These are phyloP conservation scores for Buphagus erythrorhynchus DNA, from an alignment of 2,797 vertebrate species.

Conservation along the genomic window DNA sequence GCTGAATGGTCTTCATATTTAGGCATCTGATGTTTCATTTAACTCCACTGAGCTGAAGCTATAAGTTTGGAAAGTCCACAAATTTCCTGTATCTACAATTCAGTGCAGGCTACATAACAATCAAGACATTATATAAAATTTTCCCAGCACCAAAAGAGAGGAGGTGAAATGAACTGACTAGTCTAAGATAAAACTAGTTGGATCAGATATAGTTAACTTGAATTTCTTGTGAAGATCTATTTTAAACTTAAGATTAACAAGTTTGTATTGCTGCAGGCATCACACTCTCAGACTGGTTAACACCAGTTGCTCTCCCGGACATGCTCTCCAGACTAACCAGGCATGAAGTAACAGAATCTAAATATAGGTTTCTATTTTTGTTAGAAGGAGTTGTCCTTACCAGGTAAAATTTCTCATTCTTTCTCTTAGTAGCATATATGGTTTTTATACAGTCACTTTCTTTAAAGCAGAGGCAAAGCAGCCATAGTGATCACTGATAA, in stretches of 20 bases:
- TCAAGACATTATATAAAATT: neutral
- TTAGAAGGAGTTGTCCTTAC: slow-evolving; percentile 38
- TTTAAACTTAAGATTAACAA: slow-evolving; percentile 69
- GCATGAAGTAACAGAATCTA: slow-evolving; percentile 55
- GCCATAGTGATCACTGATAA: neutral
- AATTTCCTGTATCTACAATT: neutral
- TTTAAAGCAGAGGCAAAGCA: neutral
- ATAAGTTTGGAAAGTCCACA: neutral
- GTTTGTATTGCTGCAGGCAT: slow-evolving; percentile 49
- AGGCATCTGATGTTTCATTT: neutral
- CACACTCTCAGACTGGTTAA: slow-evolving; percentile 55
- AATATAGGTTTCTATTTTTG: slow-evolving; percentile 63
- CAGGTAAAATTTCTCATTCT: slow-evolving; percentile 38
- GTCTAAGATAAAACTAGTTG: neutral
- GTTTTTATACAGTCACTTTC: neutral
- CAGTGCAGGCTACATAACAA: neutral
- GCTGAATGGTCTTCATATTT: neutral
- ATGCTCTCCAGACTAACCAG: slow-evolving; percentile 54
- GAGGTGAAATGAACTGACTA: neutral
- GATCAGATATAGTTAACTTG: slow-evolving; percentile 47
- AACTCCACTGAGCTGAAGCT: neutral
- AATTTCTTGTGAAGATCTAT: slow-evolving; percentile 61
- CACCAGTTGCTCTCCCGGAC: slow-evolving; percentile 66
- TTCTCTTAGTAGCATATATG: neutral
- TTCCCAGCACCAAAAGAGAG: neutral